Base-by-base conservation (phyloP, 2,113 vertebrate genomes). In the Tretioscincus oriximinensis region DNA sequence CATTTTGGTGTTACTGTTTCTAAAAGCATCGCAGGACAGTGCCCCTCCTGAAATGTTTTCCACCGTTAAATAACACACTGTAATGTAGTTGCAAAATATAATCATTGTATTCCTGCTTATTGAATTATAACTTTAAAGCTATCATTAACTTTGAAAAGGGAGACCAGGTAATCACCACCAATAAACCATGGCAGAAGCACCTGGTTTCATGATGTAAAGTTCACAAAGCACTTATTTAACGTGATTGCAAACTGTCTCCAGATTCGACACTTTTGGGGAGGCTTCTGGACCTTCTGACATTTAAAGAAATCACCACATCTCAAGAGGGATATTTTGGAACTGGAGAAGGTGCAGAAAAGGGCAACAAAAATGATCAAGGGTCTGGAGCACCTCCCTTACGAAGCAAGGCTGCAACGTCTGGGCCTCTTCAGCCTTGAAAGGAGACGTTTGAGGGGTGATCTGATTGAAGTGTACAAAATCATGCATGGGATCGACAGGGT, bases 161-260 rank as follows among this genome's bases (percentile, higher is more conserved):
- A 78, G 73, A 49, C 49, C 35, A 64, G 51, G 77, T 12, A 24
- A 82, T 64, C 66, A 76, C 7, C 60, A 73, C 54, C 68, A 85
- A 51, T 77, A 54, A 65, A 14, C 20, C 73, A 76, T n/a, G 81
- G 31, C 73, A 82, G 45, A 61, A 83, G 84, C 61, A 29, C 85
- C 87, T 80, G 9, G 70, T 81, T 80, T 78, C 80, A 26, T 80
- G 22, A n/a, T 41, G 69, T 81, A 86, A 12, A 61, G 70, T n/a
- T 64, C 51, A 88, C 58, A 85, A 84, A 82, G 60, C 22, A 69
- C 10, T 0, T 4, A 1, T 79, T 75, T 80, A 77, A 64, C 41
- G 60, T 84, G 76, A 29, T 83, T 75, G 77, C 71, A 84, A 72
- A 45, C 11, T 73, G 29, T 9, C 24, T 35, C 24, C 26, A 69